Conservation (phyloP, 2,888 invertebrate genomes). For the Ptychoptera contaminata region DNA sequence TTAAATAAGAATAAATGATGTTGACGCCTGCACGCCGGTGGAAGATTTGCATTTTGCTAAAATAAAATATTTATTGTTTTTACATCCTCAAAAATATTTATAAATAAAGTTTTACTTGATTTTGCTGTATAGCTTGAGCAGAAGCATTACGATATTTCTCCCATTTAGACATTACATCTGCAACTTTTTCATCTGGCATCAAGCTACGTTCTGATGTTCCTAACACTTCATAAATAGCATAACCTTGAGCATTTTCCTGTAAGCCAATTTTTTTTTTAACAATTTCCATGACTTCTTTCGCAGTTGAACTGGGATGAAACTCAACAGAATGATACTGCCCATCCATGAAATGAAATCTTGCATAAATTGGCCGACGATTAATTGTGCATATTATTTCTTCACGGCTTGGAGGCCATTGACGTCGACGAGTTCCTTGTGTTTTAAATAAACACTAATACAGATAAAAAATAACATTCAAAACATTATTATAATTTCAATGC, state of each 20-base stretch:
- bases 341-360: conserved; percentile 82
- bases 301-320: conserved; percentile 87
- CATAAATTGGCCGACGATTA: conserved; percentile 78
- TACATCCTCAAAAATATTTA: not conserved
- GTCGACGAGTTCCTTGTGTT: conserved; percentile 56
- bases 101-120: conserved; percentile 17
- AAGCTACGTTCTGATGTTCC: conserved; percentile 76
- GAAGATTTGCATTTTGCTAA: conserved; percentile 27
- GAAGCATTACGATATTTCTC: conserved; percentile 68
- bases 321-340: conserved; percentile 90
- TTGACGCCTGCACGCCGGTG: conserved; percentile 36
- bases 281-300: conserved; percentile 73
- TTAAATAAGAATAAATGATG: conserved; percentile 60
- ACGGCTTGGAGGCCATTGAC: conserved; percentile 80
- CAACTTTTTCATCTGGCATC: conserved; percentile 71
- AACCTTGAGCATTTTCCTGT: conserved; percentile 39
- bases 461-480: conserved; percentile 7
- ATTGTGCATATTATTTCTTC: conserved; percentile 89
- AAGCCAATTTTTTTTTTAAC: conserved; percentile 78
- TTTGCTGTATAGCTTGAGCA: conserved; percentile 34
- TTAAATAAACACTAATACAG: conserved; percentile 46
- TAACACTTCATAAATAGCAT: conserved; percentile 83
- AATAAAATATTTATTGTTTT: not conserved
- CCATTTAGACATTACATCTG: conserved; percentile 92
- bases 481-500: not conserved